Evolutionary conservation across 2,113 vertebrate genomes (phyloP), one percentile per base, ranked within the genome.

Genomic region (Ptilorrhoa leucosticta): DNA sequence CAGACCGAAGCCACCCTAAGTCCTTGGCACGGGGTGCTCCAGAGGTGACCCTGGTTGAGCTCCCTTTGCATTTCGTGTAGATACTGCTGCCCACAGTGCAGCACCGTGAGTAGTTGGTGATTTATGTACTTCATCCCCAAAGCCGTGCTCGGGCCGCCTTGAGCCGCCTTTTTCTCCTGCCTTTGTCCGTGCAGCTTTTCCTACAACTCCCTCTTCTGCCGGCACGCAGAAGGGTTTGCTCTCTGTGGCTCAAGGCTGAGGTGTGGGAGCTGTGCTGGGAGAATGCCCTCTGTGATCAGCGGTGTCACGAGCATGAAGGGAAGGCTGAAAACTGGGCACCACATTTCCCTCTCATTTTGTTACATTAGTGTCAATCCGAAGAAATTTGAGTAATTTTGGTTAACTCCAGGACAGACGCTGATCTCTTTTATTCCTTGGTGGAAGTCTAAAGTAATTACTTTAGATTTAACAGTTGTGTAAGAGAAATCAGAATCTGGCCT

Each of bases 161-260:
- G 14, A 48, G 45, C 77, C 73, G 87, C 90, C 37, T 90, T 73
- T 90, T 87, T 56, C 44, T 33, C 61, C 83, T 78, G 91, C 83
- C 50, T 95, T 96, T 96, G 81, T 95, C 91, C 27, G 6, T 0
- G 80, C 93, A 96, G 89, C 87, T 94, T 96, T 96, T 96, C 89
- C 97, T 97, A 96, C 83, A 78, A 97, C 97, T 98, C 97, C 95
- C 96, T 98, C 97, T 98, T 97, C 96, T 97, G 97, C 97, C 78
- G 2, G 83, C 75, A 42, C 6, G 82, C 89, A 94, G 91, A 95
- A 96, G 94, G 92, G 66, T 97, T 96, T 93, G 90, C 92, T 96
- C 9, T 7, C 82, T 19, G 85, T 11, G 11, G 37, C 63, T 94
- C 42, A 6, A 71, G 40, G 24, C 83, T 68, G 28, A 47, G 40